Evolutionary conservation across 1,140 invertebrate species (phyloP), one percentile per base, ranked within the genome.

Genomic region (Drosophila dunni): DNA sequence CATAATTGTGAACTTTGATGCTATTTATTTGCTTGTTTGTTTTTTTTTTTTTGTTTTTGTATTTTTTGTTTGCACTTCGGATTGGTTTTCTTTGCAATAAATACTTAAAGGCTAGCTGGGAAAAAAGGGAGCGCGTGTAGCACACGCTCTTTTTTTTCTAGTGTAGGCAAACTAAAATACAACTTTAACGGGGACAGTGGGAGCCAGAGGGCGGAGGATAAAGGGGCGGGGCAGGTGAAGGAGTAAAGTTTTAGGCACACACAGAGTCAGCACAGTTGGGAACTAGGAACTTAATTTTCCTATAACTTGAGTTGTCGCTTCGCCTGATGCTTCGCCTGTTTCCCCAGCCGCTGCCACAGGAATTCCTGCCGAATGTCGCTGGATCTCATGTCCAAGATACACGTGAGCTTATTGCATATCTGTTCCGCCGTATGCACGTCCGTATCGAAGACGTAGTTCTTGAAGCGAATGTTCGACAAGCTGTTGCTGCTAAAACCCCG

Each of bases 391-490:
- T 98, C 96, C 60, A 98, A 91, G 70, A 98, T 98, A 63, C 97
- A 95, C 92, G 97, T 97, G 2, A 98, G 94, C 94, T 98, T 98
- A 62, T 96, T 94, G 3, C 97, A 96, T 33, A 98, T 97, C 92
- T 97, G 96, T 78, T 95, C 94, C 7, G 96, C 96, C 1, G 94
- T 95, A 8, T 93, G 93, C 11, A 94, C 93, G 69, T 97, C 96
- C 17, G 96, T 94, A 93, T 98, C 97, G 91, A 98, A 98, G 90
- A 98, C 96, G 65, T 97, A 96, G 88, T 96, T 95, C 92, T 98
- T 97, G 83, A 97, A 98, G 7, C 91, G 84, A 50, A 81, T 85
- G 66, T 73, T 85, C 61, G 72, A 54, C 46, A 38, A 83, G 24
- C 24, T 29, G 24, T 29, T 29, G 24, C 24, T 29, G 24, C 24